Conservation (phyloP, 2,797 vertebrate genomes). For the Sebastes matsubarae region DNA sequence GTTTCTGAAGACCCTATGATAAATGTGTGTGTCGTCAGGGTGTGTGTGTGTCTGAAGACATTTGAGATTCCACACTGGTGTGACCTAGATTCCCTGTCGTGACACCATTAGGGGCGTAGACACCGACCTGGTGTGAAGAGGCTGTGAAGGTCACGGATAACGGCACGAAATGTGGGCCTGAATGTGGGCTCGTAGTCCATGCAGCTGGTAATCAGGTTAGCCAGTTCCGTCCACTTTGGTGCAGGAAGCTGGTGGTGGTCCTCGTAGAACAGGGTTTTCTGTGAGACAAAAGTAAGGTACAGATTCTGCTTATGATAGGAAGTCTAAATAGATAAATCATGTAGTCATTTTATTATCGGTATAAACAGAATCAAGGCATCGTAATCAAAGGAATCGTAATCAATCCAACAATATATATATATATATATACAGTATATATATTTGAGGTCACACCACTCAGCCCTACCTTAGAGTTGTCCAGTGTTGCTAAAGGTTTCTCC, state of each 20-base stretch:
- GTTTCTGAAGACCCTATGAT: background rate
- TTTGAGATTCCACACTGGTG: constrained; percentile 87
- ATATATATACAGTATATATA: background rate
- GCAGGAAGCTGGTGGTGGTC: constrained; percentile 94
- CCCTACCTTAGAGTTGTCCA: constrained; percentile 89
- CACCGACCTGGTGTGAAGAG: constrained; percentile 93
- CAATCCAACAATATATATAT: background rate
- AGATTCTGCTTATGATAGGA: background rate
- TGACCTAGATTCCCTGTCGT: constrained; percentile 82
- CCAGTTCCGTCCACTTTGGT: constrained; percentile 96
- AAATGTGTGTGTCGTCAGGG: background rate
- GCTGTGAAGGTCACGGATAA: constrained; percentile 96
- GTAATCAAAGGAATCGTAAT: background rate
- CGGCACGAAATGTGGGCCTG: constrained; percentile 92
- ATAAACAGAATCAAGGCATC: background rate
- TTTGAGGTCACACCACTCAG: background rate
- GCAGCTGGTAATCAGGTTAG: constrained; percentile 93
- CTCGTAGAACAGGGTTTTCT: constrained; percentile 95
- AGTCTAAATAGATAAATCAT: background rate
- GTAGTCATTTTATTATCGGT: background rate
- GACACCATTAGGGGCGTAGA: background rate
- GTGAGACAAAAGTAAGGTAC: constrained; percentile 4
- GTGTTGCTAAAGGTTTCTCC: constrained; percentile 89
- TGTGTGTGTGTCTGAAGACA: background rate
- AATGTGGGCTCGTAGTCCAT: constrained; percentile 97